Conservation (phyloP, 2,888 invertebrate species). For the Diabrotica balteata region DNA sequence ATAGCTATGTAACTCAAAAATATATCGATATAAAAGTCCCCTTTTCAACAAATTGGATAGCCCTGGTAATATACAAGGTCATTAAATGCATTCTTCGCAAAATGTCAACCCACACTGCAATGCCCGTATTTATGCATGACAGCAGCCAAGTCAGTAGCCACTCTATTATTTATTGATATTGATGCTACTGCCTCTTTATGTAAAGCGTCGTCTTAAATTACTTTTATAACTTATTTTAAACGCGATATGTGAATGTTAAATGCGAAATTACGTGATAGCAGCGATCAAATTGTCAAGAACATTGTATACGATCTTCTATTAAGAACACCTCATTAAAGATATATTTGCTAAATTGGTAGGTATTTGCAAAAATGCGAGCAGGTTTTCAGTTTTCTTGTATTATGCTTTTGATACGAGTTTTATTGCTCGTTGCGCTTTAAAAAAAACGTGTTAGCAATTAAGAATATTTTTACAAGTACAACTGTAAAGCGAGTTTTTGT, state of each 20-base stretch:
- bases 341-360: conserved; percentile 44
- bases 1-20: too few species aligned
- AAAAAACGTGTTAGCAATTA: too few species aligned
- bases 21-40: too few species aligned
- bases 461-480: too few species aligned
- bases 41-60: too few species aligned
- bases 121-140: neutral
- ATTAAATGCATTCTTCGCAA: too few species aligned
- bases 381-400: conserved; percentile 38
- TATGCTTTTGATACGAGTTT: too few species aligned
- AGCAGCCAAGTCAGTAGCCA: conserved; percentile 18
- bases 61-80: too few species aligned
- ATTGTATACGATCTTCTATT: conserved; percentile 44
- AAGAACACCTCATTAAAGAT: conserved; percentile 43
- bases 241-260: conserved; percentile 31
- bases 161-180: conserved; percentile 35
- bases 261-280: conserved; percentile 33
- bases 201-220: conserved; percentile 35
- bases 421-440: too few species aligned
- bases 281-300: conserved; percentile 42
- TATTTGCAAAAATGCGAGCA: conserved; percentile 39
- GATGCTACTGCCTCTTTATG: conserved; percentile 30
- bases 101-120: conserved; percentile 4
- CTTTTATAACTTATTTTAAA: conserved; percentile 39
- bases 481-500: too few species aligned